These are phyloP conservation scores for Aplysina aerophoba DNA, from an alignment of 37 sponge, comb jelly and placozoan species.

Conservation along the genomic window DNA sequence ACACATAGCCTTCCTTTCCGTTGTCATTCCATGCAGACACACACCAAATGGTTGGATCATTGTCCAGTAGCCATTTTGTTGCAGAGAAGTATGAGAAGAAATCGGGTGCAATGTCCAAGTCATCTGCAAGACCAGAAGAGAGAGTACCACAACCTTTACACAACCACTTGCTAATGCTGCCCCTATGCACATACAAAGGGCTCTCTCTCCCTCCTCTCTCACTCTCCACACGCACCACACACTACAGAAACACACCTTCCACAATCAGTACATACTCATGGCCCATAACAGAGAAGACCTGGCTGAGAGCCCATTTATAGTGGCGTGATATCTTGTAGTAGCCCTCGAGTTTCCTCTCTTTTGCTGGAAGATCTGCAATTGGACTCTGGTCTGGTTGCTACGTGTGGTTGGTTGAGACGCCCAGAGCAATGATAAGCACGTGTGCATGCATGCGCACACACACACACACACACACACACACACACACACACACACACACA, in stretches of 20 bases:
- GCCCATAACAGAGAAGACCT: constrained; percentile 78
- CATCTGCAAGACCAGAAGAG: constrained; percentile 70
- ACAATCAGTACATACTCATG: constrained; percentile 76
- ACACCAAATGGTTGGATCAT: constrained; percentile 87
- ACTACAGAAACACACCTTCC: constrained; percentile 62
- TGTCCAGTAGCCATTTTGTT: constrained; percentile 58
- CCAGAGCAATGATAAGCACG: background rate
- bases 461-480: background rate
- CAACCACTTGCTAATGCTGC: background rate
- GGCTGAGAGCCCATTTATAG: constrained; percentile 87
- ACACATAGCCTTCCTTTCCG: constrained; percentile 65
- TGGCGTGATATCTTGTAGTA: constrained; percentile 95
- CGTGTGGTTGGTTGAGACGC: background rate
- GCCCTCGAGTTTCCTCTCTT: constrained; percentile 49
- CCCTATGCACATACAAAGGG: background rate
- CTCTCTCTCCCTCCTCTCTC: no score
- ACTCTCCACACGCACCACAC: background rate
- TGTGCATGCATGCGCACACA: background rate
- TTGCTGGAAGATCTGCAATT: constrained; percentile 32
- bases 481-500: background rate
- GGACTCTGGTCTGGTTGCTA: constrained; percentile 81
- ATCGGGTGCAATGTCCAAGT: constrained; percentile 79
- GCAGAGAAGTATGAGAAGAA: constrained; percentile 87
- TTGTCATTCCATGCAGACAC: constrained; percentile 98
- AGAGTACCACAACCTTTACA: background rate